These are phyloP conservation scores for Rhyzopertha dominica DNA, from an alignment of 1,140 invertebrate species.

Conservation along the genomic window DNA sequence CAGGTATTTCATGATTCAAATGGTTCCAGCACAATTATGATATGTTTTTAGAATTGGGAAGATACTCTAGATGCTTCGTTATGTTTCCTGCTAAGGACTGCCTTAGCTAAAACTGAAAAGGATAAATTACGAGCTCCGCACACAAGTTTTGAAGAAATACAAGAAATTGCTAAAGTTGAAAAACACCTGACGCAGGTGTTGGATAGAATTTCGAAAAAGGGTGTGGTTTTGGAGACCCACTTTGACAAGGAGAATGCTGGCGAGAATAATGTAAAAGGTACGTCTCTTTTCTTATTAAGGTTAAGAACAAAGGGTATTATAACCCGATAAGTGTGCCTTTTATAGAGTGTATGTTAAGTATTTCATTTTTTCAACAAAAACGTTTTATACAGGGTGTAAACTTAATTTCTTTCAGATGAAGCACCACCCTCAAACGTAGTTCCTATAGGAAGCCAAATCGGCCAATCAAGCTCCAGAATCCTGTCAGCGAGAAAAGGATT, in stretches of 20 bases:
- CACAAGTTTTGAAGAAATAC: constrained; percentile 46
- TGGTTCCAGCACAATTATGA: not conserved
- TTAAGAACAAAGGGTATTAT: no score
- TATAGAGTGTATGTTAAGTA: no score
- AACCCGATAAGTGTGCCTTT: no score
- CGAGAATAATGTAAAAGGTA: no score
- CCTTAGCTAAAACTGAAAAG: constrained; percentile 48
- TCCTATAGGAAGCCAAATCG: constrained; percentile 35
- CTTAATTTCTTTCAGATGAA: no score
- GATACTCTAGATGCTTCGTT: constrained; percentile 53
- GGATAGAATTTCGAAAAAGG: constrained; percentile 46
- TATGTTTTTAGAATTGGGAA: constrained; percentile 54
- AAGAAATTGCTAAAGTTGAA: constrained; percentile 53
- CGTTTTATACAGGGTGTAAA: no score
- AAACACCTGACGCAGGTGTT: constrained; percentile 54
- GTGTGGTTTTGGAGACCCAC: constrained; percentile 7
- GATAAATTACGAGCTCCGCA: constrained; percentile 46
- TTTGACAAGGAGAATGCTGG: no score
- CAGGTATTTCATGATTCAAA: constrained; percentile 35
- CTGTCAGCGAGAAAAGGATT: constrained; percentile 36
- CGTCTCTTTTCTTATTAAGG: no score
- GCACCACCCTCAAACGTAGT: no score
- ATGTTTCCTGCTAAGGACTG: constrained; percentile 51
- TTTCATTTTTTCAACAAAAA: no score
- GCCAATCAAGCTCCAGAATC: constrained; percentile 33